Conservation (phyloP, 1,140 invertebrate species). For the Hypothenemus hampei region DNA sequence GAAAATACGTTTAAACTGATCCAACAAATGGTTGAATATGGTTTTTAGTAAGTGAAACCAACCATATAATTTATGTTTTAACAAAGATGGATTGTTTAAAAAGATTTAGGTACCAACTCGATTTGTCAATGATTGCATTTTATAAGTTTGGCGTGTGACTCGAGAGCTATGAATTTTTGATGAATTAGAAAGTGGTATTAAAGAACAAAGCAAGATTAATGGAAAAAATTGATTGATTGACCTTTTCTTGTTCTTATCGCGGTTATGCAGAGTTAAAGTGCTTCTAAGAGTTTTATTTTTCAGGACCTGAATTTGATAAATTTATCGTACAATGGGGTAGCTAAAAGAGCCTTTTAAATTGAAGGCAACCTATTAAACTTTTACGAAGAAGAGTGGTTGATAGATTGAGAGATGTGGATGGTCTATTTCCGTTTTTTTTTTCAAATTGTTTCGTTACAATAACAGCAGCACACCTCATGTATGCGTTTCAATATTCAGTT, state of each 20-base stretch:
- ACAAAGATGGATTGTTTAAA: background rate
- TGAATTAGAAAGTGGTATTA: slow-evolving; percentile 12
- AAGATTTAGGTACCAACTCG: background rate
- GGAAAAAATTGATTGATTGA: slow-evolving; percentile 28
- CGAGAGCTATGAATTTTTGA: slow-evolving; percentile 19
- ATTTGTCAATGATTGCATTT: background rate
- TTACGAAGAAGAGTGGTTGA: slow-evolving; percentile 18
- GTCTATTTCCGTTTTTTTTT: too few relatives aligned
- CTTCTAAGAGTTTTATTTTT: slow-evolving; percentile 25
- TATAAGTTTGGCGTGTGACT: too few relatives aligned
- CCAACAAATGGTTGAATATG: background rate
- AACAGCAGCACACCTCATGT: too few relatives aligned
- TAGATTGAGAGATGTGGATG: slow-evolving; percentile 15
- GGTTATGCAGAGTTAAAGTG: slow-evolving; percentile 25
- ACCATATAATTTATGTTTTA: too few relatives aligned
- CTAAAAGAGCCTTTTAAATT: slow-evolving; percentile 12
- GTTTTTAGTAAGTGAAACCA: too few relatives aligned
- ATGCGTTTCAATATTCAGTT: too few relatives aligned
- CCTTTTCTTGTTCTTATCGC: slow-evolving; percentile 24
- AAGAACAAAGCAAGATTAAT: slow-evolving; percentile 23
- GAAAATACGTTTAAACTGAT: background rate
- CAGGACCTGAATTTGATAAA: slow-evolving; percentile 13
- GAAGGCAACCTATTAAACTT: slow-evolving; percentile 22
- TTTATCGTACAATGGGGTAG: slow-evolving; percentile 17
- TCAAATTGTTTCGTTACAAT: too few relatives aligned